Base-by-base conservation (phyloP, 1,140 invertebrate genomes). In the Panagrolaimus sp. region DNA sequence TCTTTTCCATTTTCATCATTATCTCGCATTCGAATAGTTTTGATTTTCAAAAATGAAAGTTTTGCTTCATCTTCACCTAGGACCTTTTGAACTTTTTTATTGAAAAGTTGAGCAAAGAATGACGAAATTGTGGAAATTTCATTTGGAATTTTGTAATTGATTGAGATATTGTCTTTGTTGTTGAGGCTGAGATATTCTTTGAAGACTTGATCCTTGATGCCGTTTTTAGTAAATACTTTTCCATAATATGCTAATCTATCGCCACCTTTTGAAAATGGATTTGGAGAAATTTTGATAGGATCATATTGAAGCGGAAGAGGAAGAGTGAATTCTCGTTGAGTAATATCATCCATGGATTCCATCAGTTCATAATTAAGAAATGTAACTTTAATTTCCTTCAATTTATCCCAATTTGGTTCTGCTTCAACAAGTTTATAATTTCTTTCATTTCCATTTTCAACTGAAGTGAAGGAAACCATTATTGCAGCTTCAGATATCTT, bases 211-310 rank as follows among this genome's bases (percentile, higher is more conserved):
- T 38, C 32, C 7, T 38, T 38, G 32, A 38, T 38, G 7, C 32
- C 32, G 7, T 38, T 38, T 38, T 38, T 38, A 38, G 32, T 38
- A 7, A 4, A 38, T 7, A 47, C 46, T 26, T 32, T 47, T 26
- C 65, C 65, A 43, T 55, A 67, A 43, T 43, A 67, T 21, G 65
- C 65, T 47, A 67, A n/a, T 52, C 65, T n/a, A n/a, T 67, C 65
- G 1, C 43, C 65, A 15, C 65, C 65, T 52, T 52, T 67, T 21
- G 17, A 43, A 26, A 67, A 67, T n/a, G 65, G 65, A 48, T 48
- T 48, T 9, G 14, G 2, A 2, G 65, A 43, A 26, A 67, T 67
- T 45, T 67, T 67, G 45, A 67, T 45, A 1, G 28, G 2, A 12
- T 43, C 44, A 14, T 21, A n/a, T 45, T 67, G n/a, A 5, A 45